Evolutionary conservation across 1,140 invertebrate genomes (phyloP), one percentile per base, ranked within the genome.

Genomic region (Pantala flavescens): DNA sequence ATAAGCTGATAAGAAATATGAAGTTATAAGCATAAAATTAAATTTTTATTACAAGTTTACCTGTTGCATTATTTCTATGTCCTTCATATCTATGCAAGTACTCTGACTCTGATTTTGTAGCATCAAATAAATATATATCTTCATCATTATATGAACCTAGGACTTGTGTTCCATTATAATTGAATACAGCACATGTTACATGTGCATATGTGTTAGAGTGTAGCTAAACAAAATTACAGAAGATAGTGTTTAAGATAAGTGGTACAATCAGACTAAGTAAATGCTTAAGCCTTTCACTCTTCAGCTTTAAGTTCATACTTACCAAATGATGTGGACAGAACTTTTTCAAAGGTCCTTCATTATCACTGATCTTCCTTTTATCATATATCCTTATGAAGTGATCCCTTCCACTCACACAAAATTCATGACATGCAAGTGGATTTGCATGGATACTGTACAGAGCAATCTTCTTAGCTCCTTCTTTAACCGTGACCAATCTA

Each of bases 81-180:
- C 92, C 93, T 78, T 87, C 85, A 79, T 97, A 98, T 76, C 84
- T 86, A 80, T 95, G 91, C 11, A 89, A 84, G 81, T 85, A 91
- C 78, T 90, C 87, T 70, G 87, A 84, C 75, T 85, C 83, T 73
- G 86, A 84, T 78, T 83, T 82, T 76, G 77, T 84, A n/a, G 87
- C 86, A 82, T 96, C 90, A 81, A 96, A 98, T 24, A 97, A 82
- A 84, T 96, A 98, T 78, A 98, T 93, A 80, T 95, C 91, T 75
- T 96, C 94, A 83, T 98, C 94, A 83, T 94, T 97, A 82, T 97
- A 98, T 0, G 93, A 93, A 5, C 91, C 95, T 19, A 98, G 82
- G 75, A 98, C 91, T 84, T 97, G 94, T 75, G 89, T 87, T 70
- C 96, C 95, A 83, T 94, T 92, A 83, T 96, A 89, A 84, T 95